Conservation (phyloP, 2,888 invertebrate genomes). For the Platycnemis pennipes region DNA sequence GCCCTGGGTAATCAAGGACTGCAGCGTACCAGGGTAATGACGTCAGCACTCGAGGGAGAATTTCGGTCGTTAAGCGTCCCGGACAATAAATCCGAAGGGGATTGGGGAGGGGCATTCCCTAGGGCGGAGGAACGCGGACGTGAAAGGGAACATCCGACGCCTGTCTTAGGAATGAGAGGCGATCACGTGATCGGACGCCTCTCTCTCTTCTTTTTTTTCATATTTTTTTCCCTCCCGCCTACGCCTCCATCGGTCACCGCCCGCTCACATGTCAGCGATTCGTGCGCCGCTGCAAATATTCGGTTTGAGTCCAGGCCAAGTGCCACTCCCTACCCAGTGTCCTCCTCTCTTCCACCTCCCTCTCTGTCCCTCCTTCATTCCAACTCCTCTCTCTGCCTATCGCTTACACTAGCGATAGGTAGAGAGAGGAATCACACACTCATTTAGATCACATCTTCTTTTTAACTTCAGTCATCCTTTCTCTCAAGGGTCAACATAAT, state of each 20-base stretch:
- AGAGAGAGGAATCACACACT: too few species aligned
- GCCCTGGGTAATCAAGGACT: background rate
- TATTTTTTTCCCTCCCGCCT: background rate
- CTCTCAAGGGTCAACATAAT: too few species aligned
- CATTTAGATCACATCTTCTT: too few species aligned
- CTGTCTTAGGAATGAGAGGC: background rate
- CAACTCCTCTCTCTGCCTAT: slow-evolving; percentile 66
- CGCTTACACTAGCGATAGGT: too few species aligned
- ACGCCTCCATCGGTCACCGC: background rate
- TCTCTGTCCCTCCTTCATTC: background rate
- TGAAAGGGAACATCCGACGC: background rate
- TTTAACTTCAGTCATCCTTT: too few species aligned
- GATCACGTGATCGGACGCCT: background rate
- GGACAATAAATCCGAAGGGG: background rate
- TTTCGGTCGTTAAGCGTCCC: background rate
- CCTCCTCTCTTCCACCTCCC: too few species aligned
- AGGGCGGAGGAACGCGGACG: background rate
- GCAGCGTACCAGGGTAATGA: background rate
- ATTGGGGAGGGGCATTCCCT: background rate
- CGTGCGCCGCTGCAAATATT: background rate
- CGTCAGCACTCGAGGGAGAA: background rate
- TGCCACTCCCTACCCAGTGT: background rate
- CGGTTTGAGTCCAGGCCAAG: background rate
- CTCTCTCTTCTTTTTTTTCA: background rate
- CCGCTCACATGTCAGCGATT: background rate